Conservation (phyloP, 1,140 invertebrate genomes). For the Drosophila bifasciata region DNA sequence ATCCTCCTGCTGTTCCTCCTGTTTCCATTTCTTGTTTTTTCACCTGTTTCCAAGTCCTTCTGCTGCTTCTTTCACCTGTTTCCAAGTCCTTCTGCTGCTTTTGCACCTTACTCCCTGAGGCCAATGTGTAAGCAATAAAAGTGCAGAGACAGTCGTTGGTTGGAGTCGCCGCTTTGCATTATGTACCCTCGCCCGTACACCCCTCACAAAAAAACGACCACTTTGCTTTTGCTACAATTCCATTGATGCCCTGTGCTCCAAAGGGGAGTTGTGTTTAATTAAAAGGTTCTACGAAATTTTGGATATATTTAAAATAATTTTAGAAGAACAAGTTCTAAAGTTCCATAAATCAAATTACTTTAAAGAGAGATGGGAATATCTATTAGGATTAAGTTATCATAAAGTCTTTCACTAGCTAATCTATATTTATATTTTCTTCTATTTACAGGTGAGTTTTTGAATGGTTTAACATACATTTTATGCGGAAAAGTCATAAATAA, state of each 20-base stretch:
- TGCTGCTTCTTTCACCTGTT: conserved; percentile 19
- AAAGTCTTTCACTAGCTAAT: no score
- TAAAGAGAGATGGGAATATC: not conserved
- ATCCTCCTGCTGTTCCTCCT: no score
- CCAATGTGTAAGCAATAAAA: conserved; percentile 65
- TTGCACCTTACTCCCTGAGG: conserved; percentile 19
- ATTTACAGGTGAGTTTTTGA: not conserved
- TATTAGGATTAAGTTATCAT: not conserved
- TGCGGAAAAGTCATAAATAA: not conserved
- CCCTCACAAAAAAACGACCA: no score
- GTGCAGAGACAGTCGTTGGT: conserved; percentile 27
- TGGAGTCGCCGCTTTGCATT: conserved; percentile 52
- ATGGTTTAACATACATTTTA: not conserved
- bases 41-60: conserved; percentile 19
- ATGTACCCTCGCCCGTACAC: conserved; percentile 6
- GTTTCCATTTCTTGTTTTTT: conserved; percentile 10
- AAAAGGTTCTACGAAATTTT: no score
- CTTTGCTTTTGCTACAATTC: no score
- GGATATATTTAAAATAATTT: no score
- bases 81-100: no score
- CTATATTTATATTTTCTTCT: not conserved
- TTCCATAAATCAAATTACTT: not conserved
- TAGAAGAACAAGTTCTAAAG: no score
- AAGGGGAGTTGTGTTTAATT: no score
- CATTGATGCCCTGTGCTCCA: no score